A percentile compares a stretch with the other conserved stretches of the same genome.
These are phyloP conservation scores for Clarias gariepinus DNA, from an alignment of 2,113 vertebrate genomes.

Conservation along the genomic window DNA sequence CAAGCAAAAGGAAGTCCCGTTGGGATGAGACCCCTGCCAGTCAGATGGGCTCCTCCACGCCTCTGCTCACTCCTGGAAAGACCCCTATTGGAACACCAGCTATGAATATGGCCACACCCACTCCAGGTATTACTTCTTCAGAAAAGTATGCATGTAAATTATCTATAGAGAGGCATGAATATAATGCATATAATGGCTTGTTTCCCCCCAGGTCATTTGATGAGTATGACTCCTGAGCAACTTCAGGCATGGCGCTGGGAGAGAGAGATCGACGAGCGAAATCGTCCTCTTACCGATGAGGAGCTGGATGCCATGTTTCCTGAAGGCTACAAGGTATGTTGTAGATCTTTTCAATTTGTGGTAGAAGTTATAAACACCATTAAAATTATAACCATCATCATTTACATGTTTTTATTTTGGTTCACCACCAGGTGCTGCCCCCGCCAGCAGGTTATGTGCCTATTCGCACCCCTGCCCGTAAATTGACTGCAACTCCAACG, in stretches of 20 bases:
- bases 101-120: conserved; percentile 98
- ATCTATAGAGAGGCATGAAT: neutral
- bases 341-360: neutral
- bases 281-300: conserved; percentile 94
- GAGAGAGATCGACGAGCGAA: conserved; percentile 96
- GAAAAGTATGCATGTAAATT: neutral
- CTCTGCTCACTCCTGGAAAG: conserved; percentile 93
- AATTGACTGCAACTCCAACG: conserved; percentile 94
- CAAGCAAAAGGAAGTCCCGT: conserved; percentile 95
- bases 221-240: conserved; percentile 99
- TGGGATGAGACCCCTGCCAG: conserved; percentile 98
- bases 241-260: conserved; percentile 99
- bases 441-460: conserved; percentile 97
- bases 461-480: conserved; percentile 95
- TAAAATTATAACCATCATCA: neutral
- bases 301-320: conserved; percentile 99
- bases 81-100: conserved; percentile 96
- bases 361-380: no score
- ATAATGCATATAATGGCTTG: neutral
- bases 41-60: conserved; percentile 97
- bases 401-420: neutral
- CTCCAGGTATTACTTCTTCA: conserved; percentile 78
- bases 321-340: conserved; percentile 91
- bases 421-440: conserved; percentile 81
- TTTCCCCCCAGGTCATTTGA: conserved; percentile 84